Conservation (phyloP, 2,888 invertebrate species). For the Phortica okadai region DNA sequence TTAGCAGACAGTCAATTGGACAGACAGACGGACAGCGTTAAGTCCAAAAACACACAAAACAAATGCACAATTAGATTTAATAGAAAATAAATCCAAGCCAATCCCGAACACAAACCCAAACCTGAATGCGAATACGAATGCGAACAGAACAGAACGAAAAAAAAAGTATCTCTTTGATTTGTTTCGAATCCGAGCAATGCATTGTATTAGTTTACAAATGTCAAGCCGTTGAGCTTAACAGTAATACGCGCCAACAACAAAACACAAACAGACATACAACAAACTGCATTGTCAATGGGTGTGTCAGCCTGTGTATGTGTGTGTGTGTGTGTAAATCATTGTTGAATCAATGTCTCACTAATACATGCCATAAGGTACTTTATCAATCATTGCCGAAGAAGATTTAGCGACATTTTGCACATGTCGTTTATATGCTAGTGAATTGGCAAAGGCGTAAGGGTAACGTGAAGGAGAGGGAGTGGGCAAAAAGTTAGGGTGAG, state of each 20-base stretch:
- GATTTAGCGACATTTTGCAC: constrained; percentile 57
- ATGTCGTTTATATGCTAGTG: background rate
- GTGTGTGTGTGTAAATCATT: constrained; percentile 38
- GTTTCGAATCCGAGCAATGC: constrained; percentile 1
- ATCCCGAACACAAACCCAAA: background rate
- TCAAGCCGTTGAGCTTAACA: constrained; percentile 36
- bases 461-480: too few relatives aligned
- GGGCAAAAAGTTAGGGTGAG: background rate
- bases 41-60: constrained; percentile 9
- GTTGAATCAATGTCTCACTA: constrained; percentile 71
- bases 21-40: background rate
- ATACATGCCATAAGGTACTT: constrained; percentile 71
- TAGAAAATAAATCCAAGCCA: constrained; percentile 29
- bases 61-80: constrained; percentile 20
- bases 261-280: background rate
- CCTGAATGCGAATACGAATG: background rate
- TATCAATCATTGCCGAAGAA: constrained; percentile 69
- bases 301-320: constrained; percentile 4
- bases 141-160: background rate
- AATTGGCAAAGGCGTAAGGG: background rate
- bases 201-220: constrained; percentile 26
- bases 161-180: background rate
- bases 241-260: constrained; percentile 33
- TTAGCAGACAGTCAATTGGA: background rate
- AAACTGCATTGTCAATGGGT: background rate